A percentile compares a stretch with the other conserved stretches of the same genome.
These are phyloP conservation scores for Euphydryas editha DNA, from an alignment of 2,888 invertebrate species.

Conservation along the genomic window DNA sequence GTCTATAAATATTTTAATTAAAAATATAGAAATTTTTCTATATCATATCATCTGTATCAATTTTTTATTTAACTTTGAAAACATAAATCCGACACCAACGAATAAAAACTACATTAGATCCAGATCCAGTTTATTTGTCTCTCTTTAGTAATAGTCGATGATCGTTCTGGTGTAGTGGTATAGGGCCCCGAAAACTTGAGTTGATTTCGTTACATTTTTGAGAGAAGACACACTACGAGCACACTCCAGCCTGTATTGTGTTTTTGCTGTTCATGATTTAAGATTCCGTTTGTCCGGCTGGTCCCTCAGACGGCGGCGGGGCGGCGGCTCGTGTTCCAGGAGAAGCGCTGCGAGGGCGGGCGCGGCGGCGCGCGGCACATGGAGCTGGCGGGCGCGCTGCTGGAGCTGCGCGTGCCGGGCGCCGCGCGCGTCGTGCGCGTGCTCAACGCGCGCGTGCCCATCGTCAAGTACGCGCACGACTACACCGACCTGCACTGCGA, in stretches of 20 bases:
- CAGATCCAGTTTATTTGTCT: too few species aligned
- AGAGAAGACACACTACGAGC: too few species aligned
- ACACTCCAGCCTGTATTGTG: too few species aligned
- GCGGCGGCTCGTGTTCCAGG: conserved; percentile 66
- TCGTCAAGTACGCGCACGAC: conserved; percentile 74
- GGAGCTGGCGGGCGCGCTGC: conserved; percentile 87
- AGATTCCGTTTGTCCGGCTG: too few species aligned
- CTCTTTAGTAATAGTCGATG: too few species aligned
- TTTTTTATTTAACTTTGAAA: neutral
- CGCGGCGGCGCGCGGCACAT: conserved; percentile 81
- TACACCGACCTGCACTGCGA: conserved; percentile 92
- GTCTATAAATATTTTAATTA: neutral
- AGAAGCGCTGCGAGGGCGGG: conserved; percentile 72
- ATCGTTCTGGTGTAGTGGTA: too few species aligned
- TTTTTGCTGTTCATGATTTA: too few species aligned
- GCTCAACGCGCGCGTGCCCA: conserved; percentile 89
- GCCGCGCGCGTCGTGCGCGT: conserved; percentile 77
- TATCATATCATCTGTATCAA: neutral
- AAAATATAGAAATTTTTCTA: too few species aligned
- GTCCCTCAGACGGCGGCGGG: neutral
- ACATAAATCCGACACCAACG: neutral
- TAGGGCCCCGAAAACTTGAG: too few species aligned
- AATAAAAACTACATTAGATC: too few species aligned
- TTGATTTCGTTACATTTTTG: too few species aligned
- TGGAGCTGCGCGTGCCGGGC: conserved; percentile 85